Base-by-base conservation (phyloP, 2,113 vertebrate genomes). In the Panurus biarmicus region DNA sequence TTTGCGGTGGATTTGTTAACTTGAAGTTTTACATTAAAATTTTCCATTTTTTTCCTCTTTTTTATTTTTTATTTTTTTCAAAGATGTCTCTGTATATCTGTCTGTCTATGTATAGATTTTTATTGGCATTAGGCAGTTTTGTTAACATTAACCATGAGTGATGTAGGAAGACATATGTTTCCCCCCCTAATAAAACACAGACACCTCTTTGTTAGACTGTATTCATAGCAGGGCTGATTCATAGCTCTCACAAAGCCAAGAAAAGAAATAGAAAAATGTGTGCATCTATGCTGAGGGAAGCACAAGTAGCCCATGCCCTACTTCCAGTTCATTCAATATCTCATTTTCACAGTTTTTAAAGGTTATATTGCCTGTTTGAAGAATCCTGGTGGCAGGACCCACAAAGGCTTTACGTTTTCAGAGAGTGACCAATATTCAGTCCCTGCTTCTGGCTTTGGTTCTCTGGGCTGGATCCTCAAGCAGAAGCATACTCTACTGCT, bases 141-240 rank as follows among this genome's bases (percentile, higher is more conserved):
- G 62, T 75, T 91, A 94, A 71, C 65, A 61, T 77, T 71, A 62
- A 57, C 53, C n/a, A 48, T 33, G 78, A 76, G 70, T 64, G 81
- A 61, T 79, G 74, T 69, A 87, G 58, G 62, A 89, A 95, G 85
- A 67, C 61, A 53, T 78, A 91, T 90, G 54, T 89, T 93, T 75
- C 15, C 42, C 50, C 50, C 45, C 24, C 35, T 20, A 74, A 70
- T 45, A 87, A 88, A 95, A 87, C 36, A 61, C 33, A 76, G 87
- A 51, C 58, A 83, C 29, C 26, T 87, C 74, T 96, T 87, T 79
- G 69, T 92, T 89, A 72, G 77, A 65, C 42, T 5, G 3, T 62
- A 74, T 88, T 91, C 60, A 64, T 75, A 80, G 25, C 54, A 66
- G 42, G 62, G 64, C 47, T 93, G 91, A 93, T 89, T 90, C 78